These are phyloP conservation scores for Rhea pennata DNA, from an alignment of 2,113 vertebrate genomes.

Conservation along the genomic window DNA sequence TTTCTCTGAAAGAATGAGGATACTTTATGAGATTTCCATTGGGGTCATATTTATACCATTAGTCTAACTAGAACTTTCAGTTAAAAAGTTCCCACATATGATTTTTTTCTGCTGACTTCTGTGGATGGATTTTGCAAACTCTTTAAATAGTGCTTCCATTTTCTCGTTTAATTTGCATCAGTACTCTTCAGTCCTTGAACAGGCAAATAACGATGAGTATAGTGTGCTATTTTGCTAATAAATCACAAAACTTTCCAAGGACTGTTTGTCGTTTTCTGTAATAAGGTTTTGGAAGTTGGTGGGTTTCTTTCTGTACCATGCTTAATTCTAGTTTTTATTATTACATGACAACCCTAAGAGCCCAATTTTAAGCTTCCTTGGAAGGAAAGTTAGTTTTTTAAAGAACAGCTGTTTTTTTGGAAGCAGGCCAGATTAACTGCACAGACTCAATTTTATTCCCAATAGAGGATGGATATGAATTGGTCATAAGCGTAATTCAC, in stretches of 20 bases:
- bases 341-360: neutral
- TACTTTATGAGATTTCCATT: slow-evolving; percentile 49
- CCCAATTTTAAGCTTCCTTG: neutral
- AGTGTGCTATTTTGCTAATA: slow-evolving; percentile 48
- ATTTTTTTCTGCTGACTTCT: slow-evolving; percentile 56
- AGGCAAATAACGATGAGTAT: slow-evolving; percentile 25
- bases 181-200: slow-evolving; percentile 15
- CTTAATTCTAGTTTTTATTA: neutral
- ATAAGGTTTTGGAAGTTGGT: neutral
- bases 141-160: slow-evolving; percentile 38
- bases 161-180: slow-evolving; percentile 44
- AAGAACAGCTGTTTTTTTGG: slow-evolving; percentile 3
- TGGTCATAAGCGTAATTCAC: slow-evolving; percentile 37
- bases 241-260: slow-evolving; percentile 29
- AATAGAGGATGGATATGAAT: neutral
- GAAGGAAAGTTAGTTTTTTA: slow-evolving; percentile 24
- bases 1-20: slow-evolving; percentile 48
- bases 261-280: neutral
- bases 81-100: slow-evolving; percentile 42
- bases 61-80: slow-evolving; percentile 48
- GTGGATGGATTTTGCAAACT: slow-evolving; percentile 59
- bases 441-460: neutral
- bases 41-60: slow-evolving; percentile 56
- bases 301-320: slow-evolving; percentile 12
- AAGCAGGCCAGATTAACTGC: neutral